Base-by-base conservation (phyloP, 2,113 vertebrate species). In the Myxocyprinus asiaticus region DNA sequence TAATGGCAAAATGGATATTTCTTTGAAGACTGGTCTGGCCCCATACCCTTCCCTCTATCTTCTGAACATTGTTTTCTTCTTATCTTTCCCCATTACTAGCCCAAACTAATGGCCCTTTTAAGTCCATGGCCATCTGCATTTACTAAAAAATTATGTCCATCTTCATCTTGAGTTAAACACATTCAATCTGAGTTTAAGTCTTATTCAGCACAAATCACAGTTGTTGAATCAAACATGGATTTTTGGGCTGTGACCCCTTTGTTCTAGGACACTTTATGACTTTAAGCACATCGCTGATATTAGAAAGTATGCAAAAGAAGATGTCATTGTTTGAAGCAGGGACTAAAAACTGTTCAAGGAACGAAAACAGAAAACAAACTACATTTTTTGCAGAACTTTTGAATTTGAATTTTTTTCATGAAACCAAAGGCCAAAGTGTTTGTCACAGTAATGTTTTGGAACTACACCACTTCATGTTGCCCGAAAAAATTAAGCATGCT, bases 41-140 rank as follows among this genome's bases (percentile, higher is more conserved):
- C 42, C 42, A 73, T n/a, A 44, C 71, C 67, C 61, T 58, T 11
- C 47, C 63, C 67, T 66, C 66, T 74, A 17, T 74, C 73, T 80
- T 87, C 84, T 84, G 81, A 83, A 87, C 90, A 88, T 82, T 87
- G 80, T 68, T 80, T 82, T 86, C 88, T 89, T 91, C 91, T 93
- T 93, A 93, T 93, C 91, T 91, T 91, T 86, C 88, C 89, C 89
- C 87, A 91, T 92, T 91, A 90, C 90, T 89, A 84, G 84, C 84
- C 82, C 88, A 87, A 79, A 84, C 86, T 92, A 92, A 91, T 90
- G 89, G 89, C 84, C 88, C 91, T 89, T 92, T 91, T 89, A 92
- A 90, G 88, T 90, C 88, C 67, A 80, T 80, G 86, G 87, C 91
- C 90, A 92, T 91, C 91, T 91, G 89, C 90, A 87, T 91, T 91